Evolutionary conservation across 2,888 invertebrate species (phyloP).

Genomic region (Creontiades dilutus): DNA sequence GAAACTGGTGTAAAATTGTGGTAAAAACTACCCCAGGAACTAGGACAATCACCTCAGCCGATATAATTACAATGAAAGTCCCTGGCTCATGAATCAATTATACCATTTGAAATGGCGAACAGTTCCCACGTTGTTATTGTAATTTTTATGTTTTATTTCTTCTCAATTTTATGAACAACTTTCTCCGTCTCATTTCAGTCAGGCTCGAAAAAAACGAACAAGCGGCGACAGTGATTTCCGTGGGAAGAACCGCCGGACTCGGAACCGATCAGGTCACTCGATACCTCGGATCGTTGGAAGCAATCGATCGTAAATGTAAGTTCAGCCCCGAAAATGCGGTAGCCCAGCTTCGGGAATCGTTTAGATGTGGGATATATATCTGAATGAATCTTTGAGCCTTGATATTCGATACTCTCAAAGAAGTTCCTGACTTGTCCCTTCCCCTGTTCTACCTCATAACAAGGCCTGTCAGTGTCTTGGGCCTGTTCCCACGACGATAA

Average conservation of each 20-base stretch:
- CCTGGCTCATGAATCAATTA: no score
- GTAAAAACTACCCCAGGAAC: no score
- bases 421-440: not conserved
- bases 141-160: no score
- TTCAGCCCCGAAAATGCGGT: not conserved
- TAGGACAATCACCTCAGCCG: no score
- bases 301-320: constrained; percentile 26
- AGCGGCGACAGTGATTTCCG: not conserved
- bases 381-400: not conserved
- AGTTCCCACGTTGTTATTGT: no score
- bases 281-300: constrained; percentile 7
- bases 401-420: not conserved
- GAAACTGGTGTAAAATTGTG: no score
- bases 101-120: no score
- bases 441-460: not conserved
- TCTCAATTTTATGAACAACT: no score
- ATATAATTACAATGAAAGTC: no score
- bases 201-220: no score
- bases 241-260: not conserved
- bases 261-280: not conserved
- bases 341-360: not conserved
- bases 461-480: not conserved
- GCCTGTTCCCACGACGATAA: constrained; percentile 11
- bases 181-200: no score
- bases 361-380: not conserved